A percentile compares a stretch with the other conserved stretches of the same genome.
Evolutionary conservation across 2,797 vertebrate species (phyloP).

Genomic region (Lepus oiostolus): DNA sequence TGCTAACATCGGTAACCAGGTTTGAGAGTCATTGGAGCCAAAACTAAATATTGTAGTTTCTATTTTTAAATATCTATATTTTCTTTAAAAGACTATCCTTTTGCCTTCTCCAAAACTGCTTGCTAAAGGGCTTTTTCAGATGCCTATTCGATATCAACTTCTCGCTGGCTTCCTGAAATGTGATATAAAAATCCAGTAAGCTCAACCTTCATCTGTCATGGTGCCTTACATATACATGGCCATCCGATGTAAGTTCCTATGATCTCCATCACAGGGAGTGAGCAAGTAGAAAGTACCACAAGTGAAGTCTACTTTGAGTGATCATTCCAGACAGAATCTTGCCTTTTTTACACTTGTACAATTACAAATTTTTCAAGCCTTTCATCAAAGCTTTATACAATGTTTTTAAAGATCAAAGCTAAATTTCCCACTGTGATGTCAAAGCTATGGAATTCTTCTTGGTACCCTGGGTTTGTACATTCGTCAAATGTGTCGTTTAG

Average conservation of each 20-base stretch:
- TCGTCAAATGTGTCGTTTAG: background rate
- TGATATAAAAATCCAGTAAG: background rate
- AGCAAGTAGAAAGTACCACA: background rate
- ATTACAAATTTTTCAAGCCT: slow-evolving; percentile 10
- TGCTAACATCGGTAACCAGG: slow-evolving; percentile 34
- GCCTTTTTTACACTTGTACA: background rate
- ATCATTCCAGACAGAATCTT: background rate
- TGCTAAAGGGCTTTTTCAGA: slow-evolving; percentile 36
- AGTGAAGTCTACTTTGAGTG: background rate
- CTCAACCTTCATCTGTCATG: background rate
- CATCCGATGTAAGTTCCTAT: background rate
- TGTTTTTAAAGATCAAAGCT: slow-evolving; percentile 15
- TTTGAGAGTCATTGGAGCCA: background rate
- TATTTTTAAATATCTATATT: slow-evolving; percentile 69
- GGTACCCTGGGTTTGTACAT: background rate
- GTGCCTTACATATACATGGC: background rate
- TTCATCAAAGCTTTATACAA: background rate
- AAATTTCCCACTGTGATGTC: background rate
- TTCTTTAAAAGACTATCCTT: slow-evolving; percentile 63
- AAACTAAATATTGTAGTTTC: slow-evolving; percentile 50
- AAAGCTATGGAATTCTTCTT: background rate
- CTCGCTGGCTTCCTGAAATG: slow-evolving; percentile 37
- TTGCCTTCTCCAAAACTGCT: slow-evolving; percentile 54
- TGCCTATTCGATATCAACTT: background rate
- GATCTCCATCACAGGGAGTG: background rate